These are phyloP conservation scores for Micoletzkya japonica DNA, from an alignment of 2,888 invertebrate species.

Conservation along the genomic window DNA sequence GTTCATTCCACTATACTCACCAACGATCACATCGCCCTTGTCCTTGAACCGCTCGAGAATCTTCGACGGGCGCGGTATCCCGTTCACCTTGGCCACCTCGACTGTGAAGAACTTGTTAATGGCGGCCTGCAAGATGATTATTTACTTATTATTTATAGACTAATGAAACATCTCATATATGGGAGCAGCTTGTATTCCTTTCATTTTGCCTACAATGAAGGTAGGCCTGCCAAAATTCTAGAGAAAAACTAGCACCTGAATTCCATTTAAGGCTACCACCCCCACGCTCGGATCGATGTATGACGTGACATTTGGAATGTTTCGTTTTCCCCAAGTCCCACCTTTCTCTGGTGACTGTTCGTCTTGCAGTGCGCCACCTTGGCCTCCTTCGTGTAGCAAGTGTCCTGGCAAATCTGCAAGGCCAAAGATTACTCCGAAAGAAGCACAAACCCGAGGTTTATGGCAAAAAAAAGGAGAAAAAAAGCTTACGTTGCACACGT, in stretches of 20 bases:
- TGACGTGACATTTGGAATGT: too few relatives aligned
- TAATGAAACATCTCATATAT: not conserved
- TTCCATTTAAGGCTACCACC: too few relatives aligned
- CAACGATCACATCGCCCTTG: constrained; percentile 24
- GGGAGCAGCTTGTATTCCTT: too few relatives aligned
- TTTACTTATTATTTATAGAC: not conserved
- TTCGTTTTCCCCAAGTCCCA: too few relatives aligned
- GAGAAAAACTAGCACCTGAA: too few relatives aligned
- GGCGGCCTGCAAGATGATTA: constrained; percentile 27
- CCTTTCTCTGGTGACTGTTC: not conserved
- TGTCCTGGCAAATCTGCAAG: constrained; percentile 10
- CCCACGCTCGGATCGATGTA: too few relatives aligned
- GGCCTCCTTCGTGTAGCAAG: constrained; percentile 5
- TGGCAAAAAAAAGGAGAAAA: not conserved
- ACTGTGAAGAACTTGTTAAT: constrained; percentile 32
- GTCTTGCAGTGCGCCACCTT: constrained; percentile 22
- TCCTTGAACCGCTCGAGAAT: constrained; percentile 31
- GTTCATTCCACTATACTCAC: too few relatives aligned
- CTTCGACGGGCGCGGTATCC: not conserved
- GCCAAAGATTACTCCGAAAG: not conserved
- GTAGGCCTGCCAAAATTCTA: too few relatives aligned
- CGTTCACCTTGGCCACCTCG: constrained; percentile 12
- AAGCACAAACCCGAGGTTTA: not conserved
- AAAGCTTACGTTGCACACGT: constrained; percentile 5
- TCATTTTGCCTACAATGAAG: too few relatives aligned